These are phyloP conservation scores for Pseudorhombus dupliciocellatus DNA, from an alignment of 2,113 vertebrate genomes.

Conservation along the genomic window DNA sequence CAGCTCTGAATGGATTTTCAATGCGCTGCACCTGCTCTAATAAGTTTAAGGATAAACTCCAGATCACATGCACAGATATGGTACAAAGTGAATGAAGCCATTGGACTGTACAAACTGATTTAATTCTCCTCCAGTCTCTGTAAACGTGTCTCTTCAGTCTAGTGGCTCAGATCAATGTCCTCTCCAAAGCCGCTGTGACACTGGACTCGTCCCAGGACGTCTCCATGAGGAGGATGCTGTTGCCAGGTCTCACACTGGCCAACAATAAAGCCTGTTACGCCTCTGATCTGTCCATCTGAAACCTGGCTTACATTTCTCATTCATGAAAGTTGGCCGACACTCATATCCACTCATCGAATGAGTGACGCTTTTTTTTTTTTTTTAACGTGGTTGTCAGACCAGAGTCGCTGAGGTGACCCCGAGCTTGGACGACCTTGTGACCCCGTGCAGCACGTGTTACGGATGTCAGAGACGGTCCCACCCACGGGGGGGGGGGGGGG, in stretches of 20 bases:
- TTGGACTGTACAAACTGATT: slow-evolving; percentile 35
- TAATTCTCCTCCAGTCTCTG: slow-evolving; percentile 36
- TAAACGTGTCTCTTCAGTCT: slow-evolving; percentile 49
- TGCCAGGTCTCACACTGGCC: slow-evolving; percentile 26
- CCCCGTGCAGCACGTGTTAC: neutral
- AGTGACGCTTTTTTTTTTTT: neutral
- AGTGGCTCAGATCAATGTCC: slow-evolving; percentile 61
- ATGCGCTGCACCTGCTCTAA: slow-evolving; percentile 75
- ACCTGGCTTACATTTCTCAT: slow-evolving; percentile 21
- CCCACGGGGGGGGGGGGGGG: neutral
- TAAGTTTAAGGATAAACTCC: slow-evolving; percentile 73
- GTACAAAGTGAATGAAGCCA: slow-evolving; percentile 54
- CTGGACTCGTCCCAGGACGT: slow-evolving; percentile 45
- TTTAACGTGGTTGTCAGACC: neutral
- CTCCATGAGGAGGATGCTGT: slow-evolving; percentile 45
- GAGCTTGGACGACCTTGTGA: neutral
- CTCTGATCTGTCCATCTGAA: slow-evolving; percentile 43
- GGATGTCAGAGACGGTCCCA: slow-evolving; percentile 32
- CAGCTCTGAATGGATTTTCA: slow-evolving; percentile 79
- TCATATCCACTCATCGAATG: neutral
- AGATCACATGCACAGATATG: slow-evolving; percentile 43
- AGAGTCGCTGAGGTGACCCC: neutral
- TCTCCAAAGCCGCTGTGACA: slow-evolving; percentile 33
- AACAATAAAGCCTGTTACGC: slow-evolving; percentile 47
- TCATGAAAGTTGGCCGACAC: slow-evolving; percentile 22